A percentile compares a stretch with the other conserved stretches of the same genome.
phyloP scores from a whole-genome alignment of 2,888 invertebrate species.

The Oegoconia quadripuncta region DNA sequence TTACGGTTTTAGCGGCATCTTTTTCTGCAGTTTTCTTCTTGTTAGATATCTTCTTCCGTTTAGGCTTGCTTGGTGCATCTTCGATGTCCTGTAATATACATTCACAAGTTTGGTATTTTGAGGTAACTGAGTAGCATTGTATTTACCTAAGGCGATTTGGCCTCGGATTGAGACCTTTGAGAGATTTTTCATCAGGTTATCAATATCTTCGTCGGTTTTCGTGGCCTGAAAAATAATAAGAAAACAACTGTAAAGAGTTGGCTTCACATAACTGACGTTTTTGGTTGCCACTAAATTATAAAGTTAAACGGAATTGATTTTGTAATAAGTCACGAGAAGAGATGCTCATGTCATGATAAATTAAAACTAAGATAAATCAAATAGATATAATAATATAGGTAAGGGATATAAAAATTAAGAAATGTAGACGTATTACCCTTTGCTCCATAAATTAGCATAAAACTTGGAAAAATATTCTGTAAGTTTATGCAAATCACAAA shows the following conservation, averaged over 20 bases:
- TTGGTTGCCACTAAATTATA: no score
- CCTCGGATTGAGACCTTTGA: conserved; percentile 74
- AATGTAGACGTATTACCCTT: no score
- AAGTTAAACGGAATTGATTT: no score
- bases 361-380: no score
- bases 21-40: conserved; percentile 24
- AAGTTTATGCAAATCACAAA: conserved; percentile 7
- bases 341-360: no score
- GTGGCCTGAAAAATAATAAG: conserved; percentile 55
- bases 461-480: background rate
- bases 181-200: conserved; percentile 70
- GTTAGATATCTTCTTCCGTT: conserved; percentile 28
- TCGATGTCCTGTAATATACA: conserved; percentile 70
- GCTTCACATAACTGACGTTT: background rate
- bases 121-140: conserved; percentile 48
- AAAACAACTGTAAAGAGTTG: conserved; percentile 6
- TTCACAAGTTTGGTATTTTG: conserved; percentile 62
- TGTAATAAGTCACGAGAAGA: no score
- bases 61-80: conserved; percentile 40
- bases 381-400: no score
- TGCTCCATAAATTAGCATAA: no score
- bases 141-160: conserved; percentile 74
- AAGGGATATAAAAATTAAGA: no score
- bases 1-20: conserved; percentile 18
- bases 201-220: conserved; percentile 54